Percentiles rank a stretch among this genome's conserved stretches.
Evolutionary conservation across 2,797 vertebrate genomes (phyloP).

Genomic region (Salmo trutta): DNA sequence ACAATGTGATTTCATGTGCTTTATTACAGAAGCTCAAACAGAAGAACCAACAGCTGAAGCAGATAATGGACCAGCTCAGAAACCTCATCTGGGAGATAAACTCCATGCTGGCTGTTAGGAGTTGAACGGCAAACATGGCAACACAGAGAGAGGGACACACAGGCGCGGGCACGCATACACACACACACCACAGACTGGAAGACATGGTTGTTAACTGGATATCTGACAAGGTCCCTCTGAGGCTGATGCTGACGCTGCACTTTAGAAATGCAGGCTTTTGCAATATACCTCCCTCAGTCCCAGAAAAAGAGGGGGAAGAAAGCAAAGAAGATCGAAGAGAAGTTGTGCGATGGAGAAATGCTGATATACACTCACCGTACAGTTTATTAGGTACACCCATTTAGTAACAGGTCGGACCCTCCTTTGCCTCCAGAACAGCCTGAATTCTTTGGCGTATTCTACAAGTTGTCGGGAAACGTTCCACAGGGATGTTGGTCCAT

Average conservation of each 20-base stretch:
- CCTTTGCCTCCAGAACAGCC: too few species aligned
- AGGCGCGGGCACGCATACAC: constrained; percentile 1
- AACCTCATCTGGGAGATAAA: constrained; percentile 99
- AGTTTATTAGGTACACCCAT: too few species aligned
- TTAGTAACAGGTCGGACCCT: too few species aligned
- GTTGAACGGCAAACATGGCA: constrained; percentile 71
- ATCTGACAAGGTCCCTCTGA: constrained; percentile 27
- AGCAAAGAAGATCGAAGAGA: not conserved
- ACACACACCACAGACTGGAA: constrained; percentile 9
- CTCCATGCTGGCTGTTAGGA: constrained; percentile 96
- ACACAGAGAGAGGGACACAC: constrained; percentile 10
- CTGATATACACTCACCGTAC: not conserved
- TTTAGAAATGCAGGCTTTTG: constrained; percentile 60
- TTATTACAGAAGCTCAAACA: constrained; percentile 91
- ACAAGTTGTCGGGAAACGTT: too few species aligned
- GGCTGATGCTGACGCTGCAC: constrained; percentile 52
- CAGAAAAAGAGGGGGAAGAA: constrained; percentile 24
- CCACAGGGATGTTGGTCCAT: too few species aligned
- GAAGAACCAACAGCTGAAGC: constrained; percentile 99
- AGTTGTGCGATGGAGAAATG: not conserved
- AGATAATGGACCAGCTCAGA: constrained; percentile 98
- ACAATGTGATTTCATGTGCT: constrained; percentile 9
- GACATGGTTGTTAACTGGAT: constrained; percentile 39
- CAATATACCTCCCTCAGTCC: constrained; percentile 23
- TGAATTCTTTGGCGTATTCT: too few species aligned